Evolutionary conservation across 35 echinoderm and acorn worm species (phyloP), one percentile per base, ranked within the genome.

Genomic region (Stichopus chloronotus): DNA sequence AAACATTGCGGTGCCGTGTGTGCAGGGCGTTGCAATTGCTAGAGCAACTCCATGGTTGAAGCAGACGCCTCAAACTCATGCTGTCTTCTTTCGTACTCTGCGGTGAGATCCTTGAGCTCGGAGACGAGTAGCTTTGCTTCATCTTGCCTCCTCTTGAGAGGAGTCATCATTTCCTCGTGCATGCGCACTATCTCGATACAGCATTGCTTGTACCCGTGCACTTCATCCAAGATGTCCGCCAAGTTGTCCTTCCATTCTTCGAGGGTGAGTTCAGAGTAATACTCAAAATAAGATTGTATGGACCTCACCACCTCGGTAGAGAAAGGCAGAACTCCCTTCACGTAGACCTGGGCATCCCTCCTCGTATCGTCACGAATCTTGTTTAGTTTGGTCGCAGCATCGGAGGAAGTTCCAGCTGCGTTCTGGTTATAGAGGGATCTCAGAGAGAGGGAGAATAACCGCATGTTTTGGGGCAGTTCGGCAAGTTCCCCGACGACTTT

Each of bases 91-190:
- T 9, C 58, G 14, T 53, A 53, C 21, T 23, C 54, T 85, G 58
- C 24, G 14, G 25, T 91, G 4, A 91, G 54, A 23, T 91, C 25
- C 4, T 78, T 17, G 9, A 91, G 24, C 54, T 91, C 69, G 21
- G 54, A n/a, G 5, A 91, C 7, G 5, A 91, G 16, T 12, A 78
- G 17, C 13, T 23, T 91, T 6, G 88, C 88, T 69, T 91, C 69
- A 91, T 91, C 88, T 55, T 91, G 0, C 16, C 68, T 91, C 63
- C 56, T 78, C 88, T 91, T 91, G 19, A 91, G 74, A 6, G 88
- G 88, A 43, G 78, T 78, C 69, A 91, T 78, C 1, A 91, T 71
- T 1, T 71, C 30, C n/a, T 78, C 23, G 53, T 91, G 88, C 25
- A 91, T 63, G 2, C 58, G 13, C 58, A 85, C 52, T n/a, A 85